Base-by-base conservation (phyloP, 2,113 vertebrate genomes). In the Apteryx owenii region DNA sequence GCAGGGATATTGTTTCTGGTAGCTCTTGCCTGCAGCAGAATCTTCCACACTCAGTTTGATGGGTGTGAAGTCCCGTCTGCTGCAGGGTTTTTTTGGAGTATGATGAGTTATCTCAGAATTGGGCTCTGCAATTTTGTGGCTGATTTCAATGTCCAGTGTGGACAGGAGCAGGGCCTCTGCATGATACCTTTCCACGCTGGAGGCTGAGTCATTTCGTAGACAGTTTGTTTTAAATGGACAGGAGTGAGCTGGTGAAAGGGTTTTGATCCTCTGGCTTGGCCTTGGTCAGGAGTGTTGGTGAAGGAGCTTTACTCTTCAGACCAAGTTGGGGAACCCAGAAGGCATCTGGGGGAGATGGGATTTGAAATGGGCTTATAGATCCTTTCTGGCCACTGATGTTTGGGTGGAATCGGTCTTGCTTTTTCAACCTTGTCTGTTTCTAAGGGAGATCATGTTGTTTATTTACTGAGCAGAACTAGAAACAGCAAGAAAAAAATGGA, bases 181-280 rank as follows among this genome's bases (percentile, higher is more conserved):
- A 65, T 5, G 5, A 38, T 51, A 71, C 26, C 10, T 65, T 80
- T 56, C 38, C 0, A 0, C 64, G 29, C 14, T 90, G 44, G 75
- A 72, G 88, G 31, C 82, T 72, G 85, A 93, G 65, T 91, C 87
- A 50, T 51, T 50, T 88, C 66, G n/a, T 68, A 36, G 58, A 11
- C 29, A 53, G 16, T 85, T 44, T 92, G 23, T 68, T 93, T 88
- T 66, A 53, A 91, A 61, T 20, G 18, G 38, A n/a, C 53, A 6
- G 56, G 62, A 92, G 68, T 8, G 4, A 88, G 44, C 58, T 88
- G 38, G 48, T 85, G 54, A 73, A 90, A 90, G 53, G 46, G 77
- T 77, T 91, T 77, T 61, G 62, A 44, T 91, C n/a, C 87, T n/a
- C 36, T 91, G 78, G 15, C 56, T 82, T 85, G 56, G 51, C 70